phyloP scores from a whole-genome alignment of 2,888 invertebrate species.

The Dasypogon diadema region DNA sequence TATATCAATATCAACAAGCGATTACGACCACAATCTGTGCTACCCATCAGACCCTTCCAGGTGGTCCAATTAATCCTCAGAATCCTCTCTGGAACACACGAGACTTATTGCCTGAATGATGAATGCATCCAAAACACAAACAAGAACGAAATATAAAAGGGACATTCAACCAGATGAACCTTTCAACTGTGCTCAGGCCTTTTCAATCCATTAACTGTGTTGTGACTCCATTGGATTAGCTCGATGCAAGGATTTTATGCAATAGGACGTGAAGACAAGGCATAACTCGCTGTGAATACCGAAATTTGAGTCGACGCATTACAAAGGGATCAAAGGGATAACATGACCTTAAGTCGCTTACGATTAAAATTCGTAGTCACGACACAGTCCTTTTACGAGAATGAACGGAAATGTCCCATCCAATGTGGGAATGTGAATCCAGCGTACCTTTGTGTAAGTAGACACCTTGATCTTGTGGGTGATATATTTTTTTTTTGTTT shows the following conservation, averaged over 20 bases:
- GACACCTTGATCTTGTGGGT: slow-evolving; percentile 22
- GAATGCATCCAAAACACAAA: slow-evolving; percentile 26
- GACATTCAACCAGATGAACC: slow-evolving; percentile 15
- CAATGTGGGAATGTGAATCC: neutral
- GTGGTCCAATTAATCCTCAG: slow-evolving; percentile 56
- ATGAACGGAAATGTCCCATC: slow-evolving; percentile 12
- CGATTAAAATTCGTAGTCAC: slow-evolving; percentile 55
- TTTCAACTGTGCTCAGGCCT: neutral
- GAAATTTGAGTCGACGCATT: slow-evolving; percentile 48
- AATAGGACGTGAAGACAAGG: neutral
- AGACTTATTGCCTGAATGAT: slow-evolving; percentile 32
- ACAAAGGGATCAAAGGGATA: slow-evolving; percentile 54
- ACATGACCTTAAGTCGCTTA: slow-evolving; percentile 40
- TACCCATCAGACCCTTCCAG: slow-evolving; percentile 54
- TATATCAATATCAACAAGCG: slow-evolving; percentile 53
- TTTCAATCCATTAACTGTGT: neutral
- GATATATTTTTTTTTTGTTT: slow-evolving; percentile 43
- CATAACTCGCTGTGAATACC: slow-evolving; percentile 6
- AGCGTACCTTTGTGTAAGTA: slow-evolving; percentile 9
- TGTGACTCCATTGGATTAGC: slow-evolving; percentile 20
- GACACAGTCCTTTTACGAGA: slow-evolving; percentile 45
- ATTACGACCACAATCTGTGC: slow-evolving; percentile 53
- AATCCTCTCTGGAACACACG: slow-evolving; percentile 51
- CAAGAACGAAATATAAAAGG: slow-evolving; percentile 2
- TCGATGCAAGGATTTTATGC: slow-evolving; percentile 11